phyloP scores from a whole-genome alignment of 1,140 invertebrate genomes.

The Harpegnathos saltator region DNA sequence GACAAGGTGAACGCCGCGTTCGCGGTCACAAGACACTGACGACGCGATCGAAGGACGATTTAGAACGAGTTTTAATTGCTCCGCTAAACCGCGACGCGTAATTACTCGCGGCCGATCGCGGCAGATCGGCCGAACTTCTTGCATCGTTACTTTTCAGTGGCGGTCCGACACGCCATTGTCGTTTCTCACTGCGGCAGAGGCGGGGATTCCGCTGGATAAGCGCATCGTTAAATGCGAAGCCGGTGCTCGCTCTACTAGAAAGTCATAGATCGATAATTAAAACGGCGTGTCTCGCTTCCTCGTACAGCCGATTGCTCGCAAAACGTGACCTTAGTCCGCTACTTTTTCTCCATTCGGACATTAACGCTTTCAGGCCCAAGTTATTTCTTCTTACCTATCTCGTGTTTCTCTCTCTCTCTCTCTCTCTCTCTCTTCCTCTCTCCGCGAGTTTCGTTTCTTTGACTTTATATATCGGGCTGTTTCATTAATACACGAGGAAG shows the following conservation, averaged over 20 bases:
- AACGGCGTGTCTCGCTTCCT: slow-evolving; percentile 71
- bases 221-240: slow-evolving; percentile 67
- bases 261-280: slow-evolving; percentile 77
- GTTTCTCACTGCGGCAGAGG: not conserved
- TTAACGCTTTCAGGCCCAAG: not conserved
- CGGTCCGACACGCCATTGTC: slow-evolving; percentile 13
- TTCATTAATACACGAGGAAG: no score
- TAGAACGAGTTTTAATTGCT: slow-evolving; percentile 74
- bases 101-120: slow-evolving; percentile 65
- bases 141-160: slow-evolving; percentile 52
- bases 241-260: slow-evolving; percentile 68
- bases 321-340: not conserved
- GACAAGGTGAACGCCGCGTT: slow-evolving; percentile 3
- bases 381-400: no score
- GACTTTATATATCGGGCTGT: no score
- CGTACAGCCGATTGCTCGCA: not conserved
- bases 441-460: no score
- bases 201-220: not conserved
- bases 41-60: slow-evolving; percentile 64
- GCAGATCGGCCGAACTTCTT: slow-evolving; percentile 44
- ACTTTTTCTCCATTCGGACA: not conserved
- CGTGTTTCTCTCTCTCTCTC: no score
- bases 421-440: no score
- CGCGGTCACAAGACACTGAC: slow-evolving; percentile 27
- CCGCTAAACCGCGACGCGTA: slow-evolving; percentile 53